Base-by-base conservation (phyloP, 2,888 invertebrate genomes). In the Pandemis corylana region DNA sequence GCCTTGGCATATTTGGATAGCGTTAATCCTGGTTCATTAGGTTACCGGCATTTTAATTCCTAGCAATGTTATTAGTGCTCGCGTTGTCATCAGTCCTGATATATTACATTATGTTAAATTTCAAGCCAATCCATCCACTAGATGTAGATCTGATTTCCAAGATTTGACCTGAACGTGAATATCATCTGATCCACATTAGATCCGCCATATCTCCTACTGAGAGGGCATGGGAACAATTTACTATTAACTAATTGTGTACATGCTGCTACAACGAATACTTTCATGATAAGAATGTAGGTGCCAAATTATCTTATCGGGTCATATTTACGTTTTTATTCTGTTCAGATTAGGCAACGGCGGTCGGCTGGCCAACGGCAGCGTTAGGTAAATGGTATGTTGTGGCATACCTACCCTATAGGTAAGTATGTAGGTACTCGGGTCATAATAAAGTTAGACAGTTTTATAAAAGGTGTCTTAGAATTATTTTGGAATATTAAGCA, bases 281-380 rank as follows among this genome's bases (percentile, higher is more conserved):
- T 62, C 41, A 41, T 62, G 62, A 62, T 62, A 62, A 41, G 41
- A 13, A 41, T 62, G 62, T 7, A n/a, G 41, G 41, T 62, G 62
- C 62, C 62, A 41, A 62, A 62, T 62, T 62, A 62, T 62, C 62
- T 62, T 62, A 62, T 41, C 62, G n/a, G 13, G 59, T 41, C 62
- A 62, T 62, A 41, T 62, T 62, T 62, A 62, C 62, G 41, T 13
- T 36, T 62, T 62, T 62, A n/a, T 41, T 62, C 13, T 0, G n/a
- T n/a, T 6, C 62, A 62, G 62, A 62, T 62, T 62, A 62, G n/a
- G n/a, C 41, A 28, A 9, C 53, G 59, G 7, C 53, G 20, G 59
- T 28, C 28, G 59, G 28, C 59, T 20, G 59, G 59, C 59, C 28
- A 9, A 28, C 59, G 28, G 5, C 12, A 59, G 5, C 15, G 6